These are phyloP conservation scores for Brachyistius frenatus DNA, from an alignment of 2,113 vertebrate genomes.

Conservation along the genomic window DNA sequence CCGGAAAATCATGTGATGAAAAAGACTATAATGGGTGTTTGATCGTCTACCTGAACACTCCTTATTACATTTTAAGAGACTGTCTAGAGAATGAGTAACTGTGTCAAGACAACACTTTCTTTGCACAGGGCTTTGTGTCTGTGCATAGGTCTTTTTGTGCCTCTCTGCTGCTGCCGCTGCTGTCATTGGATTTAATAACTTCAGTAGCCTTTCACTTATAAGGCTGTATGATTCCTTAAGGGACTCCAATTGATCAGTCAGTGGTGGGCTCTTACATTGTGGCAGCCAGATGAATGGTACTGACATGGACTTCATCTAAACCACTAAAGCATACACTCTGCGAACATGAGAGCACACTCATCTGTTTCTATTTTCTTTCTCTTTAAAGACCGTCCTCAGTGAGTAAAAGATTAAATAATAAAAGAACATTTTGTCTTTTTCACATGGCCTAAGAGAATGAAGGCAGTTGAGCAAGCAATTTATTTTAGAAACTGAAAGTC, in stretches of 20 bases:
- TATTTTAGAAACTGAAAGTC: slow-evolving; percentile 28
- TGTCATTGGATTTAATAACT: slow-evolving; percentile 81
- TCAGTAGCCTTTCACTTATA: slow-evolving; percentile 76
- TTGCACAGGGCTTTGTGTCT: slow-evolving; percentile 30
- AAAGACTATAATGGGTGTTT: slow-evolving; percentile 32
- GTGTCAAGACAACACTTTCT: slow-evolving; percentile 48
- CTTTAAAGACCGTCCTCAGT: slow-evolving; percentile 33
- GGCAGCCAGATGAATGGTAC: slow-evolving; percentile 79
- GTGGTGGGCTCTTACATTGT: slow-evolving; percentile 65
- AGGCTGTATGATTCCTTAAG: slow-evolving; percentile 77
- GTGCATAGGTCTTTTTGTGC: slow-evolving; percentile 38
- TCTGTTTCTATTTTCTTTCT: slow-evolving; percentile 57
- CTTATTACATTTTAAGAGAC: slow-evolving; percentile 59
- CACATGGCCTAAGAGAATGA: slow-evolving; percentile 26
- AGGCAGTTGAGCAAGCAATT: slow-evolving; percentile 40
- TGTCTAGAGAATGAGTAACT: slow-evolving; percentile 48
- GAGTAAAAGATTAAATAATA: slow-evolving; percentile 51
- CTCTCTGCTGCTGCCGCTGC: slow-evolving; percentile 39
- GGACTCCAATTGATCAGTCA: slow-evolving; percentile 81
- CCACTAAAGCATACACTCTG: slow-evolving; percentile 66
- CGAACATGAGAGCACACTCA: slow-evolving; percentile 58
- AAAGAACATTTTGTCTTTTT: slow-evolving; percentile 22
- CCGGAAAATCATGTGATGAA: slow-evolving; percentile 39
- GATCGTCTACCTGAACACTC: slow-evolving; percentile 49
- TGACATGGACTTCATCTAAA: slow-evolving; percentile 75